These are phyloP conservation scores for Cremastinae sp. DNA, from an alignment of 2,888 invertebrate species.

Conservation along the genomic window DNA sequence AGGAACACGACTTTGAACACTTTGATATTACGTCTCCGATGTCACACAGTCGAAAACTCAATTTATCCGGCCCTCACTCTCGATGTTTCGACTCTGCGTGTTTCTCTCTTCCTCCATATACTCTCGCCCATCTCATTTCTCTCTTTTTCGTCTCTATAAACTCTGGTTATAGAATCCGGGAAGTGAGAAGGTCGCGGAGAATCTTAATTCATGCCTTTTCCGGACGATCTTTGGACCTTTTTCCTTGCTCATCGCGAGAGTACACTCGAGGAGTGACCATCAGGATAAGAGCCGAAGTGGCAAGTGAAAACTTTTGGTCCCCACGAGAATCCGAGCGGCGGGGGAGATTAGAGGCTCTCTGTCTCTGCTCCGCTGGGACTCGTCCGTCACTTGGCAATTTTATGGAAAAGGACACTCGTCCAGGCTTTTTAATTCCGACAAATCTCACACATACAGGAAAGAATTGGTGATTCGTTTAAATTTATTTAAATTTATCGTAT, in stretches of 20 bases:
- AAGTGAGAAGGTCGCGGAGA: not conserved
- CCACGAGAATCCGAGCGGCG: not conserved
- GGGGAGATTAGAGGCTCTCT: constrained; percentile 1
- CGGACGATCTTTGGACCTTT: not conserved
- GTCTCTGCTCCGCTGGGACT: too few relatives aligned
- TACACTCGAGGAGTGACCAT: constrained; percentile 24
- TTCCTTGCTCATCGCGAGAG: constrained; percentile 16
- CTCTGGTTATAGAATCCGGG: not conserved
- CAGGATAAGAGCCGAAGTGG: constrained; percentile 40
- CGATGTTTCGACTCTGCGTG: too few relatives aligned
- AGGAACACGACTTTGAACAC: constrained; percentile 8
- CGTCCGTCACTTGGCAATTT: constrained; percentile 34
- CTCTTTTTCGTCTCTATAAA: not conserved
- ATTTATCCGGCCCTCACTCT: not conserved
- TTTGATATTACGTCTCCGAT: constrained; percentile 21
- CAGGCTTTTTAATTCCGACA: too few relatives aligned
- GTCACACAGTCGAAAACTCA: constrained; percentile 18
- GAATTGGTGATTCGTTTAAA: too few relatives aligned
- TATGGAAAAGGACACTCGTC: constrained; percentile 25
- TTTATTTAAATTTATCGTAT: too few relatives aligned
- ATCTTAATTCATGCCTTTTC: constrained; percentile 25
- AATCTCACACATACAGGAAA: too few relatives aligned
- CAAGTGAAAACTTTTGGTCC: constrained; percentile 41
- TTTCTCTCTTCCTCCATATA: too few relatives aligned
- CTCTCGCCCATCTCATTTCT: constrained; percentile 3